phyloP scores from a whole-genome alignment of 2,888 invertebrate species.

The Lasioglossum oenotherae region DNA sequence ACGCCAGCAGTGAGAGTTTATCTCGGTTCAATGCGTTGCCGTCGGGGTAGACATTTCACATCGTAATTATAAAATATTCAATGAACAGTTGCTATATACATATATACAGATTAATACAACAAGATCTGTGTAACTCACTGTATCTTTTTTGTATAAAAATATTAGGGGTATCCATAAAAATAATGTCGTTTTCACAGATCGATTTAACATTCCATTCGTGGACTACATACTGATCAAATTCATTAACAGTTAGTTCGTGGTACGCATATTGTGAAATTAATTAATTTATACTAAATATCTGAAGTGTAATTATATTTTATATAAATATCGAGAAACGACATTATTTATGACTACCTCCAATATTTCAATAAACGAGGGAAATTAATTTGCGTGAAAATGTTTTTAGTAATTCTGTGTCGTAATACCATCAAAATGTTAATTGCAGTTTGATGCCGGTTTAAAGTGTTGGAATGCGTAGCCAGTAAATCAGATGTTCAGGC shows the following conservation, averaged over 20 bases:
- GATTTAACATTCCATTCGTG: too few relatives aligned
- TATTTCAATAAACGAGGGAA: too few relatives aligned
- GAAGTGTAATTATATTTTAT: too few relatives aligned
- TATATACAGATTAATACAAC: not conserved
- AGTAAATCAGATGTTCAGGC: conserved; percentile 24
- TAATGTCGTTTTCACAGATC: not conserved
- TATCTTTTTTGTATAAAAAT: not conserved
- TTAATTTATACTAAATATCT: too few relatives aligned
- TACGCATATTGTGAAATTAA: too few relatives aligned
- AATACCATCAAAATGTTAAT: too few relatives aligned
- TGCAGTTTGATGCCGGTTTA: too few relatives aligned
- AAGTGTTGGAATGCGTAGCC: not conserved
- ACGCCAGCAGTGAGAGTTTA: not conserved
- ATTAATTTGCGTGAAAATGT: too few relatives aligned
- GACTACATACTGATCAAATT: not conserved
- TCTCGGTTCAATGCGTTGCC: not conserved
- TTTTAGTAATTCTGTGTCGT: too few relatives aligned
- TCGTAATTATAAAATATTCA: not conserved
- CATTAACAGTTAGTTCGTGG: too few relatives aligned
- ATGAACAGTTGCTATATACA: not conserved
- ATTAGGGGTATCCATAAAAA: not conserved
- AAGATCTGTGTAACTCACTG: not conserved
- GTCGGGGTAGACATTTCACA: not conserved
- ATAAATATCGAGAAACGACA: too few relatives aligned
- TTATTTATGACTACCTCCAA: too few relatives aligned